A percentile compares a stretch with the other conserved stretches of the same genome.
These are phyloP conservation scores for Xylota segnis DNA, from an alignment of 2,888 invertebrate species.

Conservation along the genomic window DNA sequence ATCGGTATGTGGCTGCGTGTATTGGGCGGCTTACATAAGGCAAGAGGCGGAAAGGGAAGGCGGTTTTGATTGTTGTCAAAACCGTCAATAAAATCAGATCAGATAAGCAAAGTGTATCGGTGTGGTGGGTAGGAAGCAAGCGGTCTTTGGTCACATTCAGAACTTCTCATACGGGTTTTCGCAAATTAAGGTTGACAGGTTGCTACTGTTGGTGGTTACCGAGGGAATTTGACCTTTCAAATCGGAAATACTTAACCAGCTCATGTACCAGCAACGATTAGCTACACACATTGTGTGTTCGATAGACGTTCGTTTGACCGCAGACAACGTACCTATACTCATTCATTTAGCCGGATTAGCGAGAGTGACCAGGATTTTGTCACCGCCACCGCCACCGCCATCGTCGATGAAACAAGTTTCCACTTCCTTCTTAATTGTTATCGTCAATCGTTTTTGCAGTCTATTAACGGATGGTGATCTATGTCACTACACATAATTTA, in stretches of 20 bases:
- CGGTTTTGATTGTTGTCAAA: constrained; percentile 64
- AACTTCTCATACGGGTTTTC: constrained; percentile 31
- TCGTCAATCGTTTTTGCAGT: constrained; percentile 41
- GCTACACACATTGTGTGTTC: constrained; percentile 35
- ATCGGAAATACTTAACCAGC: constrained; percentile 69
- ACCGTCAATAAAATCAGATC: constrained; percentile 63
- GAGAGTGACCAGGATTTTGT: constrained; percentile 64
- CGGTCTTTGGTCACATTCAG: constrained; percentile 24
- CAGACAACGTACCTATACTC: constrained; percentile 45
- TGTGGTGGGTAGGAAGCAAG: constrained; percentile 30
- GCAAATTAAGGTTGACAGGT: constrained; percentile 70
- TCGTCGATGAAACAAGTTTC: constrained; percentile 46
- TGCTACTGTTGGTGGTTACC: constrained; percentile 39
- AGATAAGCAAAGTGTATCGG: constrained; percentile 41
- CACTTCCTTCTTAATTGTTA: constrained; percentile 65
- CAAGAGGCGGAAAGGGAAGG: constrained; percentile 12
- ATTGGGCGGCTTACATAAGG: constrained; percentile 29
- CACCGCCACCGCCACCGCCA: constrained; percentile 14
- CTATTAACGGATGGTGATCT: constrained; percentile 68
- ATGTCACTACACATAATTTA: constrained; percentile 63
- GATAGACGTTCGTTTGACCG: constrained; percentile 42
- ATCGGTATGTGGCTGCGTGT: neutral
- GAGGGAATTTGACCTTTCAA: constrained; percentile 68
- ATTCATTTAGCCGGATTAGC: constrained; percentile 49
- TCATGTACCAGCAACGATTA: constrained; percentile 42